These are phyloP conservation scores for Engystomops pustulosus DNA, from an alignment of 2,113 vertebrate species.

Conservation along the genomic window DNA sequence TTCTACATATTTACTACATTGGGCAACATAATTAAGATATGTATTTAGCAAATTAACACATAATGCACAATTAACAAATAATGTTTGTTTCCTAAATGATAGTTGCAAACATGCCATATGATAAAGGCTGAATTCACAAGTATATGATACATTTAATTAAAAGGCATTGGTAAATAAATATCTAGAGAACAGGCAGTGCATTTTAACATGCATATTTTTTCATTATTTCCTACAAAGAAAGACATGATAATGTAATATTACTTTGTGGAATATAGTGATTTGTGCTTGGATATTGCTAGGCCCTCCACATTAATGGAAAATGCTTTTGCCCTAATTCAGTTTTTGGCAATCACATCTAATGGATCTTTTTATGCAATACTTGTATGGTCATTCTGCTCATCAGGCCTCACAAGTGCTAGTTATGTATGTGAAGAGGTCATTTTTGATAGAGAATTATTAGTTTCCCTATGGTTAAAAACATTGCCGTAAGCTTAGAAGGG, in stretches of 20 bases:
- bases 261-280: constrained; percentile 29
- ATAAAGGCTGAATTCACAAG: neutral
- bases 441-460: constrained; percentile 47
- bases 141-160: neutral
- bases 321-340: constrained; percentile 51
- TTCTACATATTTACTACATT: too few species aligned
- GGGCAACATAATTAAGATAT: too few species aligned
- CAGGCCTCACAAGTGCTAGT: constrained; percentile 45
- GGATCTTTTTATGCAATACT: constrained; percentile 49
- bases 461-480: constrained; percentile 51
- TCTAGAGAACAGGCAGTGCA: neutral
- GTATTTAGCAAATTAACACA: too few species aligned
- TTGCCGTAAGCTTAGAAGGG: constrained; percentile 46
- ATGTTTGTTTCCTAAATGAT: neutral
- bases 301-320: constrained; percentile 53
- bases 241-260: constrained; percentile 38
- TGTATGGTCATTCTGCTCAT: constrained; percentile 53
- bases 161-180: neutral
- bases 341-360: constrained; percentile 55
- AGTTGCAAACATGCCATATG: neutral
- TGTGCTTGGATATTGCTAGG: constrained; percentile 13
- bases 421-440: constrained; percentile 57
- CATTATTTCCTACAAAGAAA: constrained; percentile 32
- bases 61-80: neutral
- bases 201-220: constrained; percentile 25